A percentile compares a stretch with the other conserved stretches of the same genome.
Conservation (phyloP, 2,888 invertebrate species). For the Serrognathus titanus region DNA sequence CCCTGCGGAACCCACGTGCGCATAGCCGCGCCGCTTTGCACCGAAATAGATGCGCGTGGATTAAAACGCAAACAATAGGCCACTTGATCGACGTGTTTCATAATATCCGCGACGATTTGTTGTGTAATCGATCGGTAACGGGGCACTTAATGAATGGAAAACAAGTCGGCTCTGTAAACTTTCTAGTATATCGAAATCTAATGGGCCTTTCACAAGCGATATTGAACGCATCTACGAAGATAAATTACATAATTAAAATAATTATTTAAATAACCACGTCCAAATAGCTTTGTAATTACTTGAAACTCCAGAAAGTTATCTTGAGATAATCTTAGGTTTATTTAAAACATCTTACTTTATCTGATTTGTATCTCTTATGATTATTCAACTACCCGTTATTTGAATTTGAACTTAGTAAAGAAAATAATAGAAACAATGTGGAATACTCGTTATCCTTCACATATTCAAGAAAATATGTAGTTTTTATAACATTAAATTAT, state of each 20-base stretch:
- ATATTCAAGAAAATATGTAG: not conserved
- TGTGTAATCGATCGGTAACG: slow-evolving; percentile 1
- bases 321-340: slow-evolving; percentile 7
- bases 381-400: slow-evolving; percentile 3
- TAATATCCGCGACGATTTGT: slow-evolving; percentile 18
- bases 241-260: slow-evolving; percentile 16
- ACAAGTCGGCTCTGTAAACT: not conserved
- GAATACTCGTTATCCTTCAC: not conserved
- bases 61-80: slow-evolving; percentile 34
- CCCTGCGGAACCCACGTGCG: slow-evolving; percentile 35
- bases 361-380: not conserved
- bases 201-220: slow-evolving; percentile 8
- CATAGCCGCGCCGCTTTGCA: slow-evolving; percentile 18
- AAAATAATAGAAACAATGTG: not conserved
- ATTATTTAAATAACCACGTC: slow-evolving; percentile 14
- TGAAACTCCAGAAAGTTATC: slow-evolving; percentile 11
- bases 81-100: slow-evolving; percentile 32
- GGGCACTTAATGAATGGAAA: not conserved
- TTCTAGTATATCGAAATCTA: slow-evolving; percentile 6
- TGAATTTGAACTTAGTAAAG: not conserved
- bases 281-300: slow-evolving; percentile 13
- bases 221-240: slow-evolving; percentile 9
- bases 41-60: slow-evolving; percentile 34
- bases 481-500: not conserved
- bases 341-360: too few species aligned